These are phyloP conservation scores for Nipponia nippon DNA, from an alignment of 2,113 vertebrate species.

Conservation along the genomic window DNA sequence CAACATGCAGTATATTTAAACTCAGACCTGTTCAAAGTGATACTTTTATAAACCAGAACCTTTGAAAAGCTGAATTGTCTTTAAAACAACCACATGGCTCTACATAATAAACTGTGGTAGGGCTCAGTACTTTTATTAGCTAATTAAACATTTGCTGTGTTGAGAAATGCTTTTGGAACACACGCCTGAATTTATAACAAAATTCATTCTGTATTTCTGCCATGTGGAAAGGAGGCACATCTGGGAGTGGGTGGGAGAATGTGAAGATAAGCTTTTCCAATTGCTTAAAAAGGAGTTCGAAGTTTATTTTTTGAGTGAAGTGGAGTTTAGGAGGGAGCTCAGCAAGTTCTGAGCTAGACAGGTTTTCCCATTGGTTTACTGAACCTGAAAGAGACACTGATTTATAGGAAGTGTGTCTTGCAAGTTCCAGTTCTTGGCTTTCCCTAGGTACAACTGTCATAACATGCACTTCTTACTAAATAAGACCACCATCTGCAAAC, in stretches of 20 bases:
- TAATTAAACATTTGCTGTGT: conserved; percentile 25
- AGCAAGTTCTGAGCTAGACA: conserved; percentile 2
- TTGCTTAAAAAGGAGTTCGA: conserved; percentile 18
- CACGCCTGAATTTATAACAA: conserved; percentile 15
- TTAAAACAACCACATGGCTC: conserved; percentile 46
- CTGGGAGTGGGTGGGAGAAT: background rate
- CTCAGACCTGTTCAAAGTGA: background rate
- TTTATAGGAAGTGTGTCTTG: conserved; percentile 38
- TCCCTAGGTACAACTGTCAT: conserved; percentile 23
- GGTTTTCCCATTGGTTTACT: conserved; percentile 27
- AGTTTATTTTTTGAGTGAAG: conserved; percentile 3
- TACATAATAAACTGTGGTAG: conserved; percentile 56
- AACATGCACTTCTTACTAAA: conserved; percentile 31
- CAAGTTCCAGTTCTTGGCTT: conserved; percentile 61
- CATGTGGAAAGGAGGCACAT: conserved; percentile 9
- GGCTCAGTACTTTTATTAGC: conserved; percentile 52
- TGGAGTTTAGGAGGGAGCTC: background rate
- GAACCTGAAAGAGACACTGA: conserved; percentile 44
- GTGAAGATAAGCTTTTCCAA: conserved; percentile 10
- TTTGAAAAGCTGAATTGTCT: conserved; percentile 30
- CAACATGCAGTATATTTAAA: background rate
- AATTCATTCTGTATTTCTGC: conserved; percentile 32
- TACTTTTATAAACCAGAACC: conserved; percentile 50
- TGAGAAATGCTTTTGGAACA: conserved; percentile 27
- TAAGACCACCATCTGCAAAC: conserved; percentile 46